phyloP scores from a whole-genome alignment of 2,113 vertebrate genomes.

The Dipodomys merriami region DNA sequence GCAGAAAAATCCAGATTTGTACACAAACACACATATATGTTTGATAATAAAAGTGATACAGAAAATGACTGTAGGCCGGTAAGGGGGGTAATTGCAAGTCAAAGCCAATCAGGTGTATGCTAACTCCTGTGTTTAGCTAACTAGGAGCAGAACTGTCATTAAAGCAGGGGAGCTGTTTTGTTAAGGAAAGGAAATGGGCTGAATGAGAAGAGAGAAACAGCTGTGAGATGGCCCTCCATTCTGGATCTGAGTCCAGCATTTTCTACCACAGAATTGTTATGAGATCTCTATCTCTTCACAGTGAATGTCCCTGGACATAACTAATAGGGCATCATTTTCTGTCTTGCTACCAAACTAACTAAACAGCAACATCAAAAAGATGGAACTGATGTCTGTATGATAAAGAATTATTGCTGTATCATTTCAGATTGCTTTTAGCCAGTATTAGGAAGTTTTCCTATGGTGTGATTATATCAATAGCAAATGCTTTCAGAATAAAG shows the following conservation, averaged over 20 bases:
- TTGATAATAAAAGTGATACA: background rate
- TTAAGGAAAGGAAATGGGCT: background rate
- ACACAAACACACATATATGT: background rate
- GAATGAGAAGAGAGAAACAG: background rate
- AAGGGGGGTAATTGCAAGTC: background rate
- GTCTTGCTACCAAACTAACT: slow-evolving; percentile 3
- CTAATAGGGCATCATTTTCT: background rate
- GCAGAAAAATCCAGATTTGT: background rate
- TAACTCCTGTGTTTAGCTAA: too few relatives aligned
- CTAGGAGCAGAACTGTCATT: background rate
- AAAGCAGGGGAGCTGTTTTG: background rate
- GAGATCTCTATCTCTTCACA: background rate
- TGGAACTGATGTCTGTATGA: background rate
- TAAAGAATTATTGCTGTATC: slow-evolving; percentile 51
- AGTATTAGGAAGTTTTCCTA: slow-evolving; percentile 34
- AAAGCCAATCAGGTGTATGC: background rate
- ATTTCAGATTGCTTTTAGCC: slow-evolving; percentile 4
- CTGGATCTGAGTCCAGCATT: background rate
- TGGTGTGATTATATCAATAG: slow-evolving; percentile 47
- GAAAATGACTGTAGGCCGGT: background rate
- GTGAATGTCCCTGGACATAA: background rate
- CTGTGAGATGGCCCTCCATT: background rate
- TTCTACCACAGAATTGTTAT: background rate
- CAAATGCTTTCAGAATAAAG: slow-evolving; percentile 44
- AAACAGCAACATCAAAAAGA: background rate